Conservation (phyloP, 2,888 invertebrate species). For the Loripinus fragilis region DNA sequence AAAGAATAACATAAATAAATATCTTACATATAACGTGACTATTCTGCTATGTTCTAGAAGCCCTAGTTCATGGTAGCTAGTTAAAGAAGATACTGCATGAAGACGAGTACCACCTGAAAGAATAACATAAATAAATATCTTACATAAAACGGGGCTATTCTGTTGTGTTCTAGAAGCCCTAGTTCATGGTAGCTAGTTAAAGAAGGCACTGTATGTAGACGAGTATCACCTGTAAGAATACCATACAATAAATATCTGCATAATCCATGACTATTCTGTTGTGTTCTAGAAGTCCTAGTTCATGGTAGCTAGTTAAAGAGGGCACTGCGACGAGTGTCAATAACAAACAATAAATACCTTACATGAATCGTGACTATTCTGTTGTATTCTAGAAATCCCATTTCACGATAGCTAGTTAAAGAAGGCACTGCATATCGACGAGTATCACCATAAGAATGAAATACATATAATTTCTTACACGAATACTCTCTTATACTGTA, state of each 20-base stretch:
- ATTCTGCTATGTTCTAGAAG: neutral
- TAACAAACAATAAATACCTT: too few relatives aligned
- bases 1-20: too few relatives aligned
- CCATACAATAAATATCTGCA: too few relatives aligned
- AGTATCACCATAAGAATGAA: neutral
- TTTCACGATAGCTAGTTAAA: neutral
- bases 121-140: too few relatives aligned
- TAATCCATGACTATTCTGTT: neutral
- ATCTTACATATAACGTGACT: too few relatives aligned
- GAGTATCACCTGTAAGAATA: neutral
- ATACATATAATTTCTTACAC: too few relatives aligned
- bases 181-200: neutral
- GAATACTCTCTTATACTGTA: too few relatives aligned
- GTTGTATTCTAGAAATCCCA: neutral
- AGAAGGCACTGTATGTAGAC: neutral
- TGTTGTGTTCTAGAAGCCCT: neutral
- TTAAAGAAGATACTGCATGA: neutral
- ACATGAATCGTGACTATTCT: too few relatives aligned
- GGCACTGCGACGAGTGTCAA: neutral
- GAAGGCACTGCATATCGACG: neutral
- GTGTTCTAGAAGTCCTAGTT: neutral
- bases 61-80: neutral
- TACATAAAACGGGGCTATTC: too few relatives aligned
- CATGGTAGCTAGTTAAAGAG: neutral
- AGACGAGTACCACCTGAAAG: neutral